Percentiles rank a stretch among this genome's conserved stretches.
Evolutionary conservation across 2,113 vertebrate species (phyloP).

Genomic region (Oreochromis niloticus): DNA sequence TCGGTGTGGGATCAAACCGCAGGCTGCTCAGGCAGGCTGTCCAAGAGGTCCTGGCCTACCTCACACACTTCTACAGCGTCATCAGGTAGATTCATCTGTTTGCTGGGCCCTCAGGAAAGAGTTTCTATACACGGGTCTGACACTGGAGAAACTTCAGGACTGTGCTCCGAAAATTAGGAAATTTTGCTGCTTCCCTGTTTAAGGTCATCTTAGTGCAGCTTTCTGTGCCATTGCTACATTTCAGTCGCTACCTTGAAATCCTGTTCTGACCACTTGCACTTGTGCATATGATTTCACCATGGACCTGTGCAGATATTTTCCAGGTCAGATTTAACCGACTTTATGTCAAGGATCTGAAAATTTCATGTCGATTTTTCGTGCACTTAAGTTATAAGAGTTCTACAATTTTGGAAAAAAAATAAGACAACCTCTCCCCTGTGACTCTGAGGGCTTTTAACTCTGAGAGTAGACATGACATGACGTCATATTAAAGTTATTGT

Average conservation of each 20-base stretch:
- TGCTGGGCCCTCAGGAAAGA: neutral
- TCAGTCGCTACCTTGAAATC: neutral
- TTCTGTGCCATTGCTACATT: neutral
- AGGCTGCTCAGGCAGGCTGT: slow-evolving; percentile 87
- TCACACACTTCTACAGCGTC: slow-evolving; percentile 84
- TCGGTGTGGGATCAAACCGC: slow-evolving; percentile 92
- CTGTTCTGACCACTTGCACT: neutral
- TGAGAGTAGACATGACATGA: neutral
- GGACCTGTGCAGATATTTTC: neutral
- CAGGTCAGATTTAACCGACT: neutral
- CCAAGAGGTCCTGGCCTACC: slow-evolving; percentile 88
- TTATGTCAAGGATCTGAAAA: neutral
- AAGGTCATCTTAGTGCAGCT: neutral
- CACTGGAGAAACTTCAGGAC: neutral
- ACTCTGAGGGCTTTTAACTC: neutral
- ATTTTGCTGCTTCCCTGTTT: neutral
- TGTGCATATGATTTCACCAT: neutral
- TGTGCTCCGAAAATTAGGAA: neutral
- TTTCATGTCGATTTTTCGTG: accelerated
- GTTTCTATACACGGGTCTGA: neutral
- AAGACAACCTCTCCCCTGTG: neutral
- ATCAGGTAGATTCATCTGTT: slow-evolving; percentile 76
- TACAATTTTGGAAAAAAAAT: accelerated
- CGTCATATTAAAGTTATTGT: neutral
- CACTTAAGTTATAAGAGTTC: neutral